Evolutionary conservation across 2,797 vertebrate species (phyloP).

Genomic region (Molossus alvarezi): DNA sequence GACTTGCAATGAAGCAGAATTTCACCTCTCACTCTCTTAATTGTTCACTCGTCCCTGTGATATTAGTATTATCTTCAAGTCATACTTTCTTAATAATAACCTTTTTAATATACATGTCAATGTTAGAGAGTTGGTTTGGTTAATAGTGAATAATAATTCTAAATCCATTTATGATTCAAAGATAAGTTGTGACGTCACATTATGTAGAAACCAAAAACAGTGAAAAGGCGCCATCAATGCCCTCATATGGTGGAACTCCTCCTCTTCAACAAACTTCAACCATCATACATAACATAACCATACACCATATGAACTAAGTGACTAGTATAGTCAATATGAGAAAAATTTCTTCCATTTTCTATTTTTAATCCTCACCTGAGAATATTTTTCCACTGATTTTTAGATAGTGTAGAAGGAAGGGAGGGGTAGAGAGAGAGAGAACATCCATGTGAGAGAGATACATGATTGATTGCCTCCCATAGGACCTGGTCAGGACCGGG

Average conservation of each 20-base stretch:
- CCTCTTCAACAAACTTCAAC: background rate
- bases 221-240: background rate
- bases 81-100: slow-evolving; percentile 6
- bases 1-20: background rate
- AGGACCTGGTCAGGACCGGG: no score
- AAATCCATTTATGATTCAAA: background rate
- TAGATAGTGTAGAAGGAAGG: no score
- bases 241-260: background rate
- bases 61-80: background rate
- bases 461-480: no score
- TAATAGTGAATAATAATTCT: slow-evolving; percentile 41
- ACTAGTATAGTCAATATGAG: background rate
- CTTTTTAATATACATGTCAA: background rate
- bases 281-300: background rate
- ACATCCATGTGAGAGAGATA: no score
- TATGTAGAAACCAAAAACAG: background rate
- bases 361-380: background rate
- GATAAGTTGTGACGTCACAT: background rate
- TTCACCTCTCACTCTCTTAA: background rate
- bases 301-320: background rate
- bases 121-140: background rate
- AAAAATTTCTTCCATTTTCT: slow-evolving; percentile 14
- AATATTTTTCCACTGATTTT: no score
- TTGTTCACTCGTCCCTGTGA: background rate
- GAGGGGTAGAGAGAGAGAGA: no score